A percentile compares a stretch with the other conserved stretches of the same genome.
These are phyloP conservation scores for Melikaiella ostensackeni DNA, from an alignment of 2,888 invertebrate genomes.

Conservation along the genomic window DNA sequence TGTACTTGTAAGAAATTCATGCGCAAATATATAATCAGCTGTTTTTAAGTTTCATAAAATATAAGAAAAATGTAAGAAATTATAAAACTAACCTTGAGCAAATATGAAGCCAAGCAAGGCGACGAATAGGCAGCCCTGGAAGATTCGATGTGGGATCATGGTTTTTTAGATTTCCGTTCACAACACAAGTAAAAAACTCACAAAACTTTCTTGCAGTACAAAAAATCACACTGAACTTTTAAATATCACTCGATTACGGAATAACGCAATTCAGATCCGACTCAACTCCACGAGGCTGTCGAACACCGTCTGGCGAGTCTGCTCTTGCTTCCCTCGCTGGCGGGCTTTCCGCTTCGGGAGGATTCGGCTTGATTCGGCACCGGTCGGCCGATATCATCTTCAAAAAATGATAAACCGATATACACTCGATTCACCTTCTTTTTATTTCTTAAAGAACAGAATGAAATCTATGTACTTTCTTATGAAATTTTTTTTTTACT, in stretches of 20 bases:
- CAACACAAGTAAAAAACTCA: constrained; percentile 54
- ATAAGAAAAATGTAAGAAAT: not conserved
- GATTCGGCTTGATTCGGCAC: constrained; percentile 61
- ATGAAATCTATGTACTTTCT: too few species aligned
- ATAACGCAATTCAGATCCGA: constrained; percentile 3
- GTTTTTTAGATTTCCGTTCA: constrained; percentile 50
- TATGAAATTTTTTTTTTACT: too few species aligned
- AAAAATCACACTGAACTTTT: constrained; percentile 37
- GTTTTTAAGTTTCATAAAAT: not conserved
- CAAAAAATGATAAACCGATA: constrained; percentile 2
- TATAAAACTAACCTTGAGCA: constrained; percentile 66
- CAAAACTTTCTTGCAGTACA: constrained; percentile 38
- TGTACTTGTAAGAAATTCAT: too few species aligned
- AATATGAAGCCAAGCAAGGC: constrained; percentile 63
- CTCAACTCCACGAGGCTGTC: constrained; percentile 69
- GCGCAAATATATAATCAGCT: too few species aligned
- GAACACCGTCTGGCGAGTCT: constrained; percentile 74
- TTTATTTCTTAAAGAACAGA: too few species aligned
- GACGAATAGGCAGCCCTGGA: constrained; percentile 64
- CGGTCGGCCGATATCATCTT: constrained; percentile 30
- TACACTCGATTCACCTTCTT: constrained; percentile 24
- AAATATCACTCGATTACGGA: constrained; percentile 5
- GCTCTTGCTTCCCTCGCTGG: constrained; percentile 63
- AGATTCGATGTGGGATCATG: constrained; percentile 53
- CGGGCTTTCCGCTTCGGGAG: constrained; percentile 63